Conservation (phyloP, 2,113 vertebrate species). For the Oceanodroma tethys region DNA sequence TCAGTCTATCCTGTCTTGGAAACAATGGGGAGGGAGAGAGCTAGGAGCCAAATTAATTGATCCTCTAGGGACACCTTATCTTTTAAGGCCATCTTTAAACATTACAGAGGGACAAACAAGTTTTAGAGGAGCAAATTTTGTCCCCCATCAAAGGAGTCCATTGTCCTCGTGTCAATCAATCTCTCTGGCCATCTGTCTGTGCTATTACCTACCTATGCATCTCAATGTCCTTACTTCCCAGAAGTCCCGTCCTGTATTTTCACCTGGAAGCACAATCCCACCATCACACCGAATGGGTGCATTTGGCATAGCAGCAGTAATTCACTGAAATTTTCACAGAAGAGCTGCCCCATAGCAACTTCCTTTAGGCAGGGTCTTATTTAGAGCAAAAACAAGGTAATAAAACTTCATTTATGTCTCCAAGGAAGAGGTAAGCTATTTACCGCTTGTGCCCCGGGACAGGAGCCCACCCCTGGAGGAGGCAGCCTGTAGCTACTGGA, state of each 20-base stretch:
- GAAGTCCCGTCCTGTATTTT: background rate
- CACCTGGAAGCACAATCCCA: background rate
- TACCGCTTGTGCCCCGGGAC: background rate
- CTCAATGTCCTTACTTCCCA: background rate
- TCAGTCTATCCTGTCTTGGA: background rate
- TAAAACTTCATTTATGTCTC: background rate
- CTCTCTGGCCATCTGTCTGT: background rate
- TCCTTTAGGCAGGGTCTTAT: background rate
- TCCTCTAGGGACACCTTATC: background rate
- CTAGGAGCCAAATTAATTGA: background rate
- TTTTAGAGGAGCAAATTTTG: background rate
- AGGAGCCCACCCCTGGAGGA: background rate
- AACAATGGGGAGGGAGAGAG: background rate
- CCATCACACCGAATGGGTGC: background rate
- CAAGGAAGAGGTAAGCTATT: background rate
- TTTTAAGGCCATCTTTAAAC: background rate
- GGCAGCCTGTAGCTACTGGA: background rate
- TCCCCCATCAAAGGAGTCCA: background rate
- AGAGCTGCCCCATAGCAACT: background rate
- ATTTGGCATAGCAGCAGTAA: background rate
- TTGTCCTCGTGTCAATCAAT: background rate
- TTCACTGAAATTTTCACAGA: background rate
- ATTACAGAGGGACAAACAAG: background rate
- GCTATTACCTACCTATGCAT: background rate
- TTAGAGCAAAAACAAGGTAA: background rate